Conservation (phyloP, 2,888 invertebrate species). For the Catonia carolina region DNA sequence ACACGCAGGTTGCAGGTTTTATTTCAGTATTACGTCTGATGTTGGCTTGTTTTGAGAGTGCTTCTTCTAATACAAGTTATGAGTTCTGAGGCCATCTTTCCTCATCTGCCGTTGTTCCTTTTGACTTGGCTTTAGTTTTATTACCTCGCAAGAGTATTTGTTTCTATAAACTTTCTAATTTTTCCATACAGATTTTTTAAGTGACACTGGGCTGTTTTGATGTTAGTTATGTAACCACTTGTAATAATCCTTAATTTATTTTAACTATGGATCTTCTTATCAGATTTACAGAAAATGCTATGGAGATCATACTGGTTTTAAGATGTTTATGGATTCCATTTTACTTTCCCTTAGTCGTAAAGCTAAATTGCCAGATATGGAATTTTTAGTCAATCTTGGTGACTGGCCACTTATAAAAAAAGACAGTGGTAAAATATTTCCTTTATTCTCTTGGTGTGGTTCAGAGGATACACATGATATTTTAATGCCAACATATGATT, state of each 20-base stretch:
- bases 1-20: no score
- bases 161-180: no score
- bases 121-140: not conserved
- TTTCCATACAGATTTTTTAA: no score
- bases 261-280: constrained; percentile 19
- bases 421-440: constrained; percentile 53
- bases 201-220: not conserved
- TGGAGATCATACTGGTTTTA: constrained; percentile 92
- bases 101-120: no score
- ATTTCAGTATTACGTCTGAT: no score
- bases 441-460: constrained; percentile 96
- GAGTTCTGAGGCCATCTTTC: no score
- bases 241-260: not conserved
- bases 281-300: constrained; percentile 78
- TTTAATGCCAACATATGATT: constrained; percentile 90
- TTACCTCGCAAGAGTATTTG: no score
- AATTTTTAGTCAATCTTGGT: constrained; percentile 87
- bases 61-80: no score
- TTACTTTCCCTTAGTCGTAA: constrained; percentile 75
- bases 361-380: constrained; percentile 74
- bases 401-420: constrained; percentile 81
- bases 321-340: constrained; percentile 88
- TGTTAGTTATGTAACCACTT: not conserved
- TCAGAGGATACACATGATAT: constrained; percentile 80
- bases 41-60: no score